Conservation (phyloP, 2,888 invertebrate species). For the Himalopsyche anomala region DNA sequence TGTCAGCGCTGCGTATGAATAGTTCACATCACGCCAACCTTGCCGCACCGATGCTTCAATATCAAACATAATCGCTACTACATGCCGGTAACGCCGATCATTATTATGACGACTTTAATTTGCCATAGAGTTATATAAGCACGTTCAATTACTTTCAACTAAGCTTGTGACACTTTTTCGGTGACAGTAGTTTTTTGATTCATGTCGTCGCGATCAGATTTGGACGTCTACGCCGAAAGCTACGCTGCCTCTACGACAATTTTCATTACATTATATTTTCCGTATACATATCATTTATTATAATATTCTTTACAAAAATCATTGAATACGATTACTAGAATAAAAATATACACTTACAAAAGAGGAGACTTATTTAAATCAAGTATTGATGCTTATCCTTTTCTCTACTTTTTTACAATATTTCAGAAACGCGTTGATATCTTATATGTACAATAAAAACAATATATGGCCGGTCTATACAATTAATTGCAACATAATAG, state of each 20-base stretch:
- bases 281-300: too few species aligned
- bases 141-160: not conserved
- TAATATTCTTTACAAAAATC: too few species aligned
- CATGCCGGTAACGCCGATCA: constrained; percentile 77
- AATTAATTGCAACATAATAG: too few species aligned
- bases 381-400: too few species aligned
- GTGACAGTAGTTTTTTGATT: not conserved
- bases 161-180: not conserved
- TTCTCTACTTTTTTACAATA: too few species aligned
- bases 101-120: constrained; percentile 74
- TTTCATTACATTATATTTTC: too few species aligned
- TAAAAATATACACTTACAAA: too few species aligned
- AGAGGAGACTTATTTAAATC: too few species aligned
- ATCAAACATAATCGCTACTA: constrained; percentile 93
- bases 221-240: not conserved
- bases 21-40: constrained; percentile 96
- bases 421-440: too few species aligned
- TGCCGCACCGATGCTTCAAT: constrained; percentile 97
- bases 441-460: too few species aligned
- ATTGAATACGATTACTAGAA: too few species aligned
- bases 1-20: constrained; percentile 98
- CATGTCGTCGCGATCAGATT: not conserved
- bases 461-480: too few species aligned
- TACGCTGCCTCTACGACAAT: not conserved
- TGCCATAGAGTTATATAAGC: constrained; percentile 68